Evolutionary conservation across 2,888 invertebrate genomes (phyloP).

Genomic region (Endomychus coccineus): DNA sequence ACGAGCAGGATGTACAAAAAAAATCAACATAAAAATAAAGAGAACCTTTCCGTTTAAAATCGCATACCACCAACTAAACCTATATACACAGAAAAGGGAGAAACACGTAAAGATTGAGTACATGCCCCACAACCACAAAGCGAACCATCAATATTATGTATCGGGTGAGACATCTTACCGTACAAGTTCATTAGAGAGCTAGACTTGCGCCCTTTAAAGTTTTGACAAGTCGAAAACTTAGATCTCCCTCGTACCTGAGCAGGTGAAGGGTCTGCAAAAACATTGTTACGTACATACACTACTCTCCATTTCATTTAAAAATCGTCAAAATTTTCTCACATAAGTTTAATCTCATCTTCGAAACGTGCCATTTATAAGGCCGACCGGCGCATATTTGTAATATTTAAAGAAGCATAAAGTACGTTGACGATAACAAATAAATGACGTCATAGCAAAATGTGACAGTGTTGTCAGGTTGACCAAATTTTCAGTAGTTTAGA

Average conservation of each 20-base stretch:
- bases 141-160: conserved; percentile 15
- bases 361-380: too few species aligned
- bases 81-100: conserved; percentile 9
- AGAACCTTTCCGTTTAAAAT: too few species aligned
- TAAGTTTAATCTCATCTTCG: conserved; percentile 7
- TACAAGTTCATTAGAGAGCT: conserved; percentile 94
- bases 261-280: conserved; percentile 79
- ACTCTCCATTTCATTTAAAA: conserved; percentile 31
- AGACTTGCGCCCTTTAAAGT: conserved; percentile 86
- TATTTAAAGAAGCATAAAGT: too few species aligned
- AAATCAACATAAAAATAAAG: conserved; percentile 1
- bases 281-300: conserved; percentile 44
- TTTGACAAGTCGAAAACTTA: conserved; percentile 80
- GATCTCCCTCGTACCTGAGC: conserved; percentile 72
- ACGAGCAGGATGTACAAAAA: neutral
- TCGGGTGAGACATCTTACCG: conserved; percentile 62
- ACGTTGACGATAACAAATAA: too few species aligned
- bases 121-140: conserved; percentile 19
- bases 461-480: too few species aligned
- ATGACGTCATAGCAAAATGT: too few species aligned
- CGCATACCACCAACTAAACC: too few species aligned
- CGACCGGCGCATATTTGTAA: too few species aligned
- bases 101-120: conserved; percentile 7
- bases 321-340: conserved; percentile 12
- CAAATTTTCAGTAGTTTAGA: too few species aligned